Base-by-base conservation (phyloP, 1,140 invertebrate genomes). In the Drosophila lacteicornis region DNA sequence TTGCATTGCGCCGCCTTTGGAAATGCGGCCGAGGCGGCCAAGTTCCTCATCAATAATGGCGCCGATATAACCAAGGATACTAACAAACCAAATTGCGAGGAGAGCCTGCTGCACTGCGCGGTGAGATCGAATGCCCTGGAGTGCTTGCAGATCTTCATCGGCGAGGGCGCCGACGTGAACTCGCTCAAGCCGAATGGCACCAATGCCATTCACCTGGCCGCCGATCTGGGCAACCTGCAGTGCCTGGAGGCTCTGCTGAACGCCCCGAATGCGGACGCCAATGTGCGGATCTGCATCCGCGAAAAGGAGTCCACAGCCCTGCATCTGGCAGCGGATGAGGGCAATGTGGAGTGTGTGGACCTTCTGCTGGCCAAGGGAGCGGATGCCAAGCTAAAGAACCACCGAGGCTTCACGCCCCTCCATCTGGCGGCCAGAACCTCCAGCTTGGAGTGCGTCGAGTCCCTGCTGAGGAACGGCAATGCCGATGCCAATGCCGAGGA, bases 1-100 rank as follows among this genome's bases (percentile, higher is more conserved):
- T 94, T 97, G 65, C 96, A 97, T 92, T 97, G 96, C 83, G 96
- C 96, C 6, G 96, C 96, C 30, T 96, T 97, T 85, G 96, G 96
- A 1, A 96, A 97, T 87, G 95, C 96, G 43, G 93, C 94, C 7
- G 95, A 96, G 83, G 96, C 96, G 9, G 95, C 96, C 56, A 95
- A 95, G 91, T 94, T 96, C 68, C 94, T 97, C 36, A 93, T 97
- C 49, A 95, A 95, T 22, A 94, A 94, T 55, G 95, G 95, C 8
- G 94, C 95, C 22, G 94, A 94, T 78, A 94, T 95, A 56, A 93
- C 69, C 65, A 93, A 87, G 66, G 93, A 91, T 51, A 94, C 91
- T n/a, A 94, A 94, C 56, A 95, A 94, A 73, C 94, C 94, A 42
- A 95, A 95, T 81, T 95, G 94, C 77, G 95, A 96, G 77, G 96